These are phyloP conservation scores for Peucedramus taeniatus DNA, from an alignment of 2,113 vertebrate species.

Conservation along the genomic window DNA sequence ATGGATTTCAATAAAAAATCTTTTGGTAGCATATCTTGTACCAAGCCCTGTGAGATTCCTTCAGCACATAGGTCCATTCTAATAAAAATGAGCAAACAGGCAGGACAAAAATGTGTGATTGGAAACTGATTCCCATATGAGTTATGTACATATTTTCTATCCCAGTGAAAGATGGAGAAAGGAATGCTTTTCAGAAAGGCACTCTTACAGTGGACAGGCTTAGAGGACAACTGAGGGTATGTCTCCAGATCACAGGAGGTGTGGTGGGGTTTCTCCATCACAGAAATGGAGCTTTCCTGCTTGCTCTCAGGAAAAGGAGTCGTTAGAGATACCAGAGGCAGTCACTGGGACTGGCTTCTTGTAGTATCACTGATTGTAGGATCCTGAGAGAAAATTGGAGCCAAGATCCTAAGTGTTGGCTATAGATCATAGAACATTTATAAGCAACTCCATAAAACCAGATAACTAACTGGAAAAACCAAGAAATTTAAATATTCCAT, in stretches of 20 bases:
- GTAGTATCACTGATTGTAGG: background rate
- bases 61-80: background rate
- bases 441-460: background rate
- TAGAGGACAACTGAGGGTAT: background rate
- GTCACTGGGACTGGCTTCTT: background rate
- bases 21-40: background rate
- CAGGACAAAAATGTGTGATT: background rate
- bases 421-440: background rate
- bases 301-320: background rate
- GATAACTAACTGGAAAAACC: background rate
- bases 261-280: background rate
- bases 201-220: background rate
- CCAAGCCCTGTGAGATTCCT: background rate
- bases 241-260: background rate
- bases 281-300: background rate
- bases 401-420: fast-evolving
- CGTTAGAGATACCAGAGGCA: background rate
- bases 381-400: background rate
- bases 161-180: background rate
- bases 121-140: background rate
- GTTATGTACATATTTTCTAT: background rate
- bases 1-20: background rate
- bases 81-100: background rate
- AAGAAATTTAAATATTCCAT: background rate
- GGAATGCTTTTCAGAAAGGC: background rate